These are phyloP conservation scores for Turdus rufiventris DNA, from an alignment of 2,113 vertebrate genomes.

Conservation along the genomic window DNA sequence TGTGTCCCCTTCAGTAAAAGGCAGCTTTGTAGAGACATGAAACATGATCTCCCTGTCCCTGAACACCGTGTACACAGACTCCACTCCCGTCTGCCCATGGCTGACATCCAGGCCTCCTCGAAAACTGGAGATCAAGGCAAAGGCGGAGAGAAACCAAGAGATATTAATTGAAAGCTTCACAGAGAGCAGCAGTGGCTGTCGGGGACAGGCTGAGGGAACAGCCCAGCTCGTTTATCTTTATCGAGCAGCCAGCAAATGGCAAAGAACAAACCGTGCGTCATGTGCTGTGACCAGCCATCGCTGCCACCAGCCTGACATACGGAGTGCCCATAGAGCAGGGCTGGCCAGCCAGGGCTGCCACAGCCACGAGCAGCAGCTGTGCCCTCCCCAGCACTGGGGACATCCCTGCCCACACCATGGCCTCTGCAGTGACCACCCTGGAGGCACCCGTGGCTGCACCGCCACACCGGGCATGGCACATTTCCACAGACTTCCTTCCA, in stretches of 20 bases:
- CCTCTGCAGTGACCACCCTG: fast-evolving
- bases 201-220: background rate
- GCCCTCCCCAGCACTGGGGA: background rate
- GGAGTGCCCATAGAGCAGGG: background rate
- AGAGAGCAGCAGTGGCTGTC: background rate
- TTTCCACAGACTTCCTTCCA: background rate
- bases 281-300: fast-evolving
- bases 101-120: conserved; percentile 92
- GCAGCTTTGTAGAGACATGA: conserved; percentile 94
- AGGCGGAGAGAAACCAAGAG: background rate
- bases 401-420: fast-evolving
- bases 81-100: conserved; percentile 89
- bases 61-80: conserved; percentile 91
- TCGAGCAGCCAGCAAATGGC: background rate
- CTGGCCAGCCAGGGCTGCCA: background rate
- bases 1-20: conserved; percentile 88
- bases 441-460: fast-evolving
- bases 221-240: background rate
- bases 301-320: background rate
- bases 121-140: conserved; percentile 73
- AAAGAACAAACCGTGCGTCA: background rate
- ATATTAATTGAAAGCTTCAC: background rate
- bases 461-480: fast-evolving
- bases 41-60: conserved; percentile 94
- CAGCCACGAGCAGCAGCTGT: fast-evolving